Conservation (phyloP, 2,113 vertebrate genomes). For the Pampusana beccarii region DNA sequence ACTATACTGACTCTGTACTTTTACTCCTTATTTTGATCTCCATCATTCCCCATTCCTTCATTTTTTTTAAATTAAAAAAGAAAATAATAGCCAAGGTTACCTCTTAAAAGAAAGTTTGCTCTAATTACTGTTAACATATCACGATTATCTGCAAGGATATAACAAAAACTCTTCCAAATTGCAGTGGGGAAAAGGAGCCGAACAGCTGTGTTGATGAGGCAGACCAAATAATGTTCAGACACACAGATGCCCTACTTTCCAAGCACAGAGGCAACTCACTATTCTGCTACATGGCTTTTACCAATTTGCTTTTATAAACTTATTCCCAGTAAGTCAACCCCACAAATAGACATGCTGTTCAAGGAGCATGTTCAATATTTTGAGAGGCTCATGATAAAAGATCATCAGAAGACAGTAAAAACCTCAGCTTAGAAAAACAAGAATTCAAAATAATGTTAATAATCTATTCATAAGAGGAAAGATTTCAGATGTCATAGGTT, state of each 20-base stretch:
- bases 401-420: slow-evolving; percentile 4
- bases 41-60: not conserved
- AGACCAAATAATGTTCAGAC: not conserved
- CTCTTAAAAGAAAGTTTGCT: not conserved
- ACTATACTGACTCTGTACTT: not conserved
- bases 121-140: not conserved
- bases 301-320: not conserved
- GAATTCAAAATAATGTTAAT: slow-evolving; percentile 29
- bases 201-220: not conserved
- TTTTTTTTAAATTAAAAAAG: not conserved
- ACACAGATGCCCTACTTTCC: not conserved
- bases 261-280: not conserved
- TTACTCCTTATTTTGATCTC: not conserved
- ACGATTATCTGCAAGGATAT: not conserved
- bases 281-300: not conserved
- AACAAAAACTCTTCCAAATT: not conserved
- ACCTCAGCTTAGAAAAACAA: slow-evolving; percentile 26
- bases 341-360: not conserved
- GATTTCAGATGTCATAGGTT: slow-evolving; percentile 17
- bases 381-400: not conserved
- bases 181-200: not conserved
- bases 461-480: not conserved
- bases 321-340: not conserved
- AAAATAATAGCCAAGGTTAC: not conserved
- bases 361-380: not conserved